Conservation (phyloP, 2,797 vertebrate species). For the Apodemus agrarius region DNA sequence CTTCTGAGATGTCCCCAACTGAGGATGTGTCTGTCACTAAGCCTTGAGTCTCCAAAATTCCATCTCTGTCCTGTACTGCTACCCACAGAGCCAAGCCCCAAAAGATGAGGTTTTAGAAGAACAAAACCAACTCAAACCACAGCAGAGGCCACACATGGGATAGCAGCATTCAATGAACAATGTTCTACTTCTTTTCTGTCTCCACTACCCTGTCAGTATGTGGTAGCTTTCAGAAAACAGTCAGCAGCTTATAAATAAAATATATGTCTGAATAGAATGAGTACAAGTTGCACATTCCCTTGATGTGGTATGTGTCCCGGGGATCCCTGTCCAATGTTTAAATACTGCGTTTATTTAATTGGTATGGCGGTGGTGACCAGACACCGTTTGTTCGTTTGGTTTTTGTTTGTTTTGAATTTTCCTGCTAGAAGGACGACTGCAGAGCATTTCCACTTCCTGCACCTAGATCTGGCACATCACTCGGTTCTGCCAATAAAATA, state of each 20-base stretch:
- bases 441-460: not conserved
- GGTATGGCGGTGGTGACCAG: not conserved
- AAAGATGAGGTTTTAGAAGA: not conserved
- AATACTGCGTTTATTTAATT: not conserved
- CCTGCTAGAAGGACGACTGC: not conserved
- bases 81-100: not conserved
- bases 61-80: not conserved
- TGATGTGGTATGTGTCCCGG: not conserved
- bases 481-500: not conserved
- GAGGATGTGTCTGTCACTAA: not conserved
- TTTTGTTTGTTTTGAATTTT: not conserved
- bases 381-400: not conserved
- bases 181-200: constrained; percentile 7
- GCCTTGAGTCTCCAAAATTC: not conserved
- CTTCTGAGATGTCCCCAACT: not conserved
- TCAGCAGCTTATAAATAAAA: not conserved
- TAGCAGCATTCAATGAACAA: not conserved
- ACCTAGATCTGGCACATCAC: not conserved
- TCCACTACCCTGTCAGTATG: not conserved
- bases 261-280: not conserved
- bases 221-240: constrained; percentile 18
- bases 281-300: constrained; percentile 1
- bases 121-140: not conserved
- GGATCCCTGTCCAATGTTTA: not conserved
- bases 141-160: not conserved